Evolutionary conservation across 2,797 vertebrate species (phyloP), one percentile per base, ranked within the genome.

Genomic region (Acridotheres tristis): DNA sequence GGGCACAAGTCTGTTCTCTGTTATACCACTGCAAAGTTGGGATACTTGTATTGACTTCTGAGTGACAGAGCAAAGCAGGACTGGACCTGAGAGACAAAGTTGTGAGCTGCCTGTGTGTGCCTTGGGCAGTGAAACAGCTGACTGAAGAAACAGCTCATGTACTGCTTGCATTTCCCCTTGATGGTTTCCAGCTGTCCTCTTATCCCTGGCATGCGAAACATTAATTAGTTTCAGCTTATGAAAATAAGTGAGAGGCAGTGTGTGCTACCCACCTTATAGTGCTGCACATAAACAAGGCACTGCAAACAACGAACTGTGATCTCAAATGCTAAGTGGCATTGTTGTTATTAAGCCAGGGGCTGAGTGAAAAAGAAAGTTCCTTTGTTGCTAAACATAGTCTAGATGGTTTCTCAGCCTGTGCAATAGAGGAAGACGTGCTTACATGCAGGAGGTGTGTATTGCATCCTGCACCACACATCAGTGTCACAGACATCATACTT

Each of bases 151-250:
- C 42, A 88, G 85, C 48, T 90, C 75, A 58, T 89, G 57, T 54
- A 67, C 42, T 87, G 90, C 68, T 92, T 69, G 73, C n/a, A 43
- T 94, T 95, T 96, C 45, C 66, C 29, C 53, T 85, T 91, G 87
- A 92, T 94, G 72, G 8, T 76, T 96, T 97, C 92, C 96, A 95
- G 92, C 85, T 94, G 90, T 94, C 63, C 58, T 88, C 53, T 93
- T 96, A 89, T 73, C 61, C 81, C 54, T 63, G 76, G 78, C 80
- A 69, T 75, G 66, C 2, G 1, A 88, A 93, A 80, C 73, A 89
- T 87, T 91, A 72, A 80, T 87, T 89, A 91, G 71, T 79, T 85
- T 90, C 88, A 88, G 63, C 61, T 92, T 93, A 85, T 78, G 79
- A 90, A 81, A 94, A 88, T 76, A 88, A 93, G 57, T 63, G 72